Percentiles rank a stretch among this genome's conserved stretches.
These are phyloP conservation scores for Portevinia maculata DNA, from an alignment of 2,888 invertebrate species.

Conservation along the genomic window DNA sequence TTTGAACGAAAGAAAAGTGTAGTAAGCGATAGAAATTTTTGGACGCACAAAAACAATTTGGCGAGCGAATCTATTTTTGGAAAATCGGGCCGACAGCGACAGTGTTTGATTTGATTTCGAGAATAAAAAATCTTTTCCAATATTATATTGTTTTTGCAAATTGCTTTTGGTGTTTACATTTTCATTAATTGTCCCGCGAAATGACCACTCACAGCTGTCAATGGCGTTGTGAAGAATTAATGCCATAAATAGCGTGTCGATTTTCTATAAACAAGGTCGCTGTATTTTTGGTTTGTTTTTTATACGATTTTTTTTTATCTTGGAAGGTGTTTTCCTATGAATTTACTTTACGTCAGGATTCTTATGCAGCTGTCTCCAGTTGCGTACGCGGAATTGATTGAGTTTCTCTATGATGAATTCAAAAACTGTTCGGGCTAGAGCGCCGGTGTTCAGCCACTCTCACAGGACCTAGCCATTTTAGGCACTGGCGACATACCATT, in stretches of 20 bases:
- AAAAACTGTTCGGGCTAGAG: too few species aligned
- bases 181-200: slow-evolving; percentile 17
- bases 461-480: too few species aligned
- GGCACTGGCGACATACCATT: too few species aligned
- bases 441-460: too few species aligned
- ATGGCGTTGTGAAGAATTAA: slow-evolving; percentile 8
- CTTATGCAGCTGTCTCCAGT: too few species aligned
- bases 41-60: slow-evolving; percentile 16
- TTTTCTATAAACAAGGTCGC: slow-evolving; percentile 7
- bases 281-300: background rate
- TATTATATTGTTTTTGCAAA: slow-evolving; percentile 8
- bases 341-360: background rate
- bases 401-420: too few species aligned
- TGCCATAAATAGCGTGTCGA: too few species aligned
- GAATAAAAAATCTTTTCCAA: slow-evolving; percentile 17
- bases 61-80: slow-evolving; percentile 35
- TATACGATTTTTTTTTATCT: background rate
- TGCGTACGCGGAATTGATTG: too few species aligned
- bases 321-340: background rate
- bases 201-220: slow-evolving; percentile 25
- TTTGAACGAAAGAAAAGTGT: slow-evolving; percentile 9
- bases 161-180: slow-evolving; percentile 25
- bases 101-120: slow-evolving; percentile 40
- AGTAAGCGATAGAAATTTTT: slow-evolving; percentile 1
- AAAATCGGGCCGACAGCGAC: slow-evolving; percentile 27